A percentile compares a stretch with the other conserved stretches of the same genome.
These are phyloP conservation scores for Seriola rivoliana DNA, from an alignment of 2,113 vertebrate genomes.

Conservation along the genomic window DNA sequence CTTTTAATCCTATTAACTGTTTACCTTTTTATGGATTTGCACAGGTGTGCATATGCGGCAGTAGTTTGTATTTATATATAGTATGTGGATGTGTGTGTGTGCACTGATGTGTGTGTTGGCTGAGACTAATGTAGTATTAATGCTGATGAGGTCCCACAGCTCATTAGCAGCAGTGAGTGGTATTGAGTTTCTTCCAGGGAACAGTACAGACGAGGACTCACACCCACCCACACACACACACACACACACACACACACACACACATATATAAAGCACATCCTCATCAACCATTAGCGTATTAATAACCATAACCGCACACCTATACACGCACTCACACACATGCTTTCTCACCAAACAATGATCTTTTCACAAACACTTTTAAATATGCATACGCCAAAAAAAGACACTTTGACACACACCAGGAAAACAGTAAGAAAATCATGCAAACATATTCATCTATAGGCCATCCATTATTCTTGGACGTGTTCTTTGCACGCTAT, in stretches of 20 bases:
- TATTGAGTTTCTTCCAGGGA: constrained; percentile 79
- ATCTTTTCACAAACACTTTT: constrained; percentile 64
- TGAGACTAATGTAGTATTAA: constrained; percentile 82
- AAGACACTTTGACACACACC: constrained; percentile 37
- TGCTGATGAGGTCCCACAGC: constrained; percentile 81
- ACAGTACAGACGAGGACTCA: constrained; percentile 39
- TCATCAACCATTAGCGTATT: constrained; percentile 63
- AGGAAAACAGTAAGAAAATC: constrained; percentile 29
- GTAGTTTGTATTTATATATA: constrained; percentile 45
- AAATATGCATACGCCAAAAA: constrained; percentile 44
- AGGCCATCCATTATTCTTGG: constrained; percentile 20
- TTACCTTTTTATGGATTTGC: constrained; percentile 64
- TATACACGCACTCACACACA: constrained; percentile 1
- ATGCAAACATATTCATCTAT: constrained; percentile 39
- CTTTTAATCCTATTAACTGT: constrained; percentile 70
- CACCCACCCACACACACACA: constrained; percentile 47
- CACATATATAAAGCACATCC: constrained; percentile 34
- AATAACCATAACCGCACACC: constrained; percentile 59
- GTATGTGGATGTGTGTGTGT: constrained; percentile 1
- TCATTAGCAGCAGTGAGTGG: constrained; percentile 82
- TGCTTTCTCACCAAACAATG: constrained; percentile 50
- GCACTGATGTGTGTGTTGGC: constrained; percentile 46
- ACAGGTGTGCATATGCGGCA: constrained; percentile 49
- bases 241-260: constrained; percentile 17
- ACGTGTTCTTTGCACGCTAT: constrained; percentile 1